These are phyloP conservation scores for Eucidaris tribuloides DNA, from an alignment of 35 echinoderm and acorn worm species.

Conservation along the genomic window DNA sequence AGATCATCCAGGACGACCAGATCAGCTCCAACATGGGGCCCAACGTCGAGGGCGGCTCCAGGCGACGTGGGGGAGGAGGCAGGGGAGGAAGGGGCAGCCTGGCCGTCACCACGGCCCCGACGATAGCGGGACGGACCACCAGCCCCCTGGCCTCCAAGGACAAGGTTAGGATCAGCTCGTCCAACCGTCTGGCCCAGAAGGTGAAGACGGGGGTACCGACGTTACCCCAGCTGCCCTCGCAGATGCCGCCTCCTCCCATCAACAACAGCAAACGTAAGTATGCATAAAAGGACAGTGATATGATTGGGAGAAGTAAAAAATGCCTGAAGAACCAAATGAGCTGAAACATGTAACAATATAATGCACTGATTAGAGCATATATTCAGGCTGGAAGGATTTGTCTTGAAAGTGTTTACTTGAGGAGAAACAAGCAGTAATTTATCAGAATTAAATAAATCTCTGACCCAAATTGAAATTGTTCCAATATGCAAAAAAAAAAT, in stretches of 20 bases:
- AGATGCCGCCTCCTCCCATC: background rate
- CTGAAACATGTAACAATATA: too few relatives aligned
- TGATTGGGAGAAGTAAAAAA: too few relatives aligned
- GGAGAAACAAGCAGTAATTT: too few relatives aligned
- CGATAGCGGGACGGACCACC: slow-evolving; percentile 9
- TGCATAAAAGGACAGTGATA: background rate
- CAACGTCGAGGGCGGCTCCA: background rate
- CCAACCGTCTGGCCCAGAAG: slow-evolving; percentile 69
- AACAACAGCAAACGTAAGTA: slow-evolving; percentile 71
- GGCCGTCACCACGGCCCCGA: slow-evolving; percentile 35
- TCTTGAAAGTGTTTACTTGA: too few relatives aligned
- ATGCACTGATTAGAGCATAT: too few relatives aligned
- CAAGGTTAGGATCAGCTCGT: slow-evolving; percentile 7
- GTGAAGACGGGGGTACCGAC: slow-evolving; percentile 48
- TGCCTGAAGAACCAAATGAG: too few relatives aligned
- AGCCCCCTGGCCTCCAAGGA: slow-evolving; percentile 56
- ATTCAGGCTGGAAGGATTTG: too few relatives aligned
- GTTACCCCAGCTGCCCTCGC: slow-evolving; percentile 73
- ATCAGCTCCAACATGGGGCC: slow-evolving; percentile 92
- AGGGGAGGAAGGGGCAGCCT: slow-evolving; percentile 10
- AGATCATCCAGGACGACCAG: slow-evolving; percentile 88
- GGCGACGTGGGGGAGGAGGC: background rate
- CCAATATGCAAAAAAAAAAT: too few relatives aligned
- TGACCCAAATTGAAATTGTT: too few relatives aligned
- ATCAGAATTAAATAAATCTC: too few relatives aligned